phyloP scores from a whole-genome alignment of 2,888 invertebrate species.

The Melieria picta region DNA sequence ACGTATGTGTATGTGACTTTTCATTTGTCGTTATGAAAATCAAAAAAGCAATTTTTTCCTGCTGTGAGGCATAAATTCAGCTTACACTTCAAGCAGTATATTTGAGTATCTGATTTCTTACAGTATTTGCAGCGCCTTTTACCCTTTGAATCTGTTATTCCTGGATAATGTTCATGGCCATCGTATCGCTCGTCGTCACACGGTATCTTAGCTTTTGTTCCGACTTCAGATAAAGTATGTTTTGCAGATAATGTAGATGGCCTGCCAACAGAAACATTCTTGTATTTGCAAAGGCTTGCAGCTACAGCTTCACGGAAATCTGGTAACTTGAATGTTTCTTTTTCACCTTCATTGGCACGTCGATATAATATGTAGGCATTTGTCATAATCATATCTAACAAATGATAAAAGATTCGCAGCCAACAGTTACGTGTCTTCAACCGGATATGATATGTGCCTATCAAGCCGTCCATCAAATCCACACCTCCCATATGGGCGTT shows the following conservation, averaged over 20 bases:
- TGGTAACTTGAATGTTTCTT: not conserved
- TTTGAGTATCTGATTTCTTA: not conserved
- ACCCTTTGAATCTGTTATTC: not conserved
- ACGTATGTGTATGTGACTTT: too few species aligned
- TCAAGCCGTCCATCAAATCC: too few species aligned
- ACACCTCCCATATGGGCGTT: too few species aligned
- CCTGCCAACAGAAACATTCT: too few species aligned
- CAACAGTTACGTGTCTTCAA: not conserved
- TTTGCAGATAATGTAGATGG: too few species aligned
- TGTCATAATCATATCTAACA: not conserved
- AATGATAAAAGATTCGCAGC: not conserved
- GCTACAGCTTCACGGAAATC: constrained; percentile 3
- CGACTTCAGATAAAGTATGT: too few species aligned
- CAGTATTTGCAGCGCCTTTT: not conserved
- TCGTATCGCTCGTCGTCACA: not conserved
- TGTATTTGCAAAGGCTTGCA: not conserved
- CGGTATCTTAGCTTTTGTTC: too few species aligned
- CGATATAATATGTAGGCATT: too few species aligned
- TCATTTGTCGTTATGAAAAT: too few species aligned
- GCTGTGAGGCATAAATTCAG: constrained; percentile 2
- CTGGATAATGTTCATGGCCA: not conserved
- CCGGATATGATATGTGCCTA: constrained; percentile 1
- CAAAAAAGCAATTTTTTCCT: too few species aligned
- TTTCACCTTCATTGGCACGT: too few species aligned
- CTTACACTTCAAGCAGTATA: not conserved